Base-by-base conservation (phyloP, 2,888 invertebrate species). In the Ennomos erosarius region DNA sequence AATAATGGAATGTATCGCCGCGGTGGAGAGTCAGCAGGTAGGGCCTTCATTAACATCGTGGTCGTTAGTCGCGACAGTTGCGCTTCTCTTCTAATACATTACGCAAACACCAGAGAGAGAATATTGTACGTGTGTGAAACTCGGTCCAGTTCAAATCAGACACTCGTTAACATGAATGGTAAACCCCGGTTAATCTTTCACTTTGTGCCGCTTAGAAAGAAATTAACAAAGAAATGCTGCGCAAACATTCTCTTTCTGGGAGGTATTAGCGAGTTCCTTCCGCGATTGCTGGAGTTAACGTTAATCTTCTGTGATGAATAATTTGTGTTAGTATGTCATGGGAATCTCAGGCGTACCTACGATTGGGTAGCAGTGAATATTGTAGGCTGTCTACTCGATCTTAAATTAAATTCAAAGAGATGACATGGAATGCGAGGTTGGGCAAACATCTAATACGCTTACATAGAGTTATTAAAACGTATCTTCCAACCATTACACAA, bases 161-260 rank as follows among this genome's bases (percentile, higher is more conserved):
- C 76, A 78, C 76, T 76, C 71, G 87, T 82, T 89, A 91, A 90
- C 81, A 65, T 69, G 67, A 67, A 76, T 73, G 68, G 84, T 78
- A 88, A 86, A 89, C 87, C 71, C 70, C 71, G 81, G 80, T 87
- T 90, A 89, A 89, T 90, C 84, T 85, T 87, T 87, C 87, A 87
- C 87, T 90, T 89, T 90, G 84, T 86, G 73, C 79, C 79, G 82
- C 84, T 87, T 86, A 85, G 70, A 86, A 75, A 80, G 69, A 82
- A 87, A 88, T 90, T 88, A 88, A 87, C 88, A 76, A 81, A 82
- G 79, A 84, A 82, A 83, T 82, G 77, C 75, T 79, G 75, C 67
- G 71, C 75, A 87, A 86, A 89, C 75, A 86, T 67, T 62, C 65
- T 64, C 76, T 75, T 84, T 76, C 71, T 77, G 71, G 69, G 39